These are phyloP conservation scores for Fragum whitleyi DNA, from an alignment of 2,888 invertebrate species.

Conservation along the genomic window DNA sequence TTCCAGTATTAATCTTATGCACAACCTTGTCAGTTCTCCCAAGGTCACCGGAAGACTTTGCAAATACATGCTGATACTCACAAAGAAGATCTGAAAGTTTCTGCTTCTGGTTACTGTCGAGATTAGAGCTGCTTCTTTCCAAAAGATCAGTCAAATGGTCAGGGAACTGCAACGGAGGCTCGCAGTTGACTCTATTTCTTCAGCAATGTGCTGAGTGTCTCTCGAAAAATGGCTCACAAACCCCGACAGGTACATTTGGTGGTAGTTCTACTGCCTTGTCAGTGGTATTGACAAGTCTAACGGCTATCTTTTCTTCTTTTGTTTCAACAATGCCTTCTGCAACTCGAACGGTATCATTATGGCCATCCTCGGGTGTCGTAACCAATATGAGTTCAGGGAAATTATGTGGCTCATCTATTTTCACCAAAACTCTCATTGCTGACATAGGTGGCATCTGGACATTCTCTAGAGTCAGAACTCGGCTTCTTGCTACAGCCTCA, in stretches of 20 bases:
- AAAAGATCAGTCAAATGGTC: slow-evolving; percentile 9
- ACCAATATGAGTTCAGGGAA: background rate
- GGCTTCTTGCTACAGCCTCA: background rate
- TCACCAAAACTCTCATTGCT: background rate
- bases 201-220: background rate
- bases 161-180: background rate
- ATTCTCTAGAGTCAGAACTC: background rate
- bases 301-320: background rate
- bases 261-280: background rate
- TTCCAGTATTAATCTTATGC: slow-evolving; percentile 28
- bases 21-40: slow-evolving; percentile 32
- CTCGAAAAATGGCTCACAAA: background rate
- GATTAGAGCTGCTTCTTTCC: background rate
- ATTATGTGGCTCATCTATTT: background rate
- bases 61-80: slow-evolving; percentile 27
- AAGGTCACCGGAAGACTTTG: slow-evolving; percentile 32
- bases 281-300: background rate
- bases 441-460: background rate
- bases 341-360: no score
- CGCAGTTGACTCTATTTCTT: background rate
- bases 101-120: background rate
- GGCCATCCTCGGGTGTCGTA: background rate
- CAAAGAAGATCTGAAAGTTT: slow-evolving; percentile 7
- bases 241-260: background rate
- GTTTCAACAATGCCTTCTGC: background rate